phyloP scores from a whole-genome alignment of 2,113 vertebrate species.

The Crotophaga sulcirostris region DNA sequence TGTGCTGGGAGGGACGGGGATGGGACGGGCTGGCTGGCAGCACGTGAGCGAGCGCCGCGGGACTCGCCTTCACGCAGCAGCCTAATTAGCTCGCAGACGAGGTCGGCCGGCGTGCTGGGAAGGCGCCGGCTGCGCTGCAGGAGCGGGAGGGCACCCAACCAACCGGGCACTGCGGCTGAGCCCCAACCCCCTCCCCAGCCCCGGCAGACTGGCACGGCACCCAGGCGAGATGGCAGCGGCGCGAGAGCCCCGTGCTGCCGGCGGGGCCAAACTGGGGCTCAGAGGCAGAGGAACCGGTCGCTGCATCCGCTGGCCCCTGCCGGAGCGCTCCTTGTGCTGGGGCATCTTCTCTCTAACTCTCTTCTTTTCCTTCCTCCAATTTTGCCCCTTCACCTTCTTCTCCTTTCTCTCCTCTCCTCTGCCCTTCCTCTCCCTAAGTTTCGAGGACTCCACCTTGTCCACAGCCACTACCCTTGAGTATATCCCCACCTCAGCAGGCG shows the following conservation, averaged over 20 bases:
- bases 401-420: conserved; percentile 78
- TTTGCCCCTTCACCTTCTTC: conserved; percentile 79
- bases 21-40: not conserved
- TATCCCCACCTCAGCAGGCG: conserved; percentile 88
- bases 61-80: conserved; percentile 58
- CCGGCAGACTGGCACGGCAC: not conserved
- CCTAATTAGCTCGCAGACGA: conserved; percentile 52
- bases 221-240: not conserved
- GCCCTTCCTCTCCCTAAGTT: conserved; percentile 82
- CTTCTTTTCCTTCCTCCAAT: conserved; percentile 81
- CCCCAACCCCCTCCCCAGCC: too few relatives aligned
- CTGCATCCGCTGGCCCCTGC: conserved; percentile 19
- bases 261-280: not conserved
- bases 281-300: conserved; percentile 2
- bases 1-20: not conserved
- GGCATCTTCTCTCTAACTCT: conserved; percentile 86
- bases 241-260: not conserved
- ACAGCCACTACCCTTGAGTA: conserved; percentile 93
- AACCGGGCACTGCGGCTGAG: not conserved
- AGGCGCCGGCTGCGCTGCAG: not conserved
- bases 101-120: not conserved
- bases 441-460: conserved; percentile 90
- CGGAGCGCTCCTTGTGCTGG: conserved; percentile 74
- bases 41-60: conserved; percentile 15
- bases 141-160: conserved; percentile 9